Evolutionary conservation across 92 coral and sea anemone species (phyloP), one percentile per base, ranked within the genome.

Genomic region (Chrysogorgia sp.): DNA sequence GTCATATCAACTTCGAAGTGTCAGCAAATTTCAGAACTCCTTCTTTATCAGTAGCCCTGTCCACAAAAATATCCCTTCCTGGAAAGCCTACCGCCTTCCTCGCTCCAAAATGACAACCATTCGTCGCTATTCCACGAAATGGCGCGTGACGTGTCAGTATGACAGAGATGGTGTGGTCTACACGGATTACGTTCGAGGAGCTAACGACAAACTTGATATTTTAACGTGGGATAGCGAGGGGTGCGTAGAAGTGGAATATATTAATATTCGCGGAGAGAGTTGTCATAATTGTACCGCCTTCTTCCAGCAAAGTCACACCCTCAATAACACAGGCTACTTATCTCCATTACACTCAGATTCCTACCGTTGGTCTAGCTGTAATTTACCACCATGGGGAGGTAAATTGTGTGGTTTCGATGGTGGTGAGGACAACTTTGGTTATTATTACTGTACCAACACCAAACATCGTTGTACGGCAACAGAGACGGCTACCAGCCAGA

Each of bases 61-160:
- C 10, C 67, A 77, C 26, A 75, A 80, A 55, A 25, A 74, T 24
- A 21, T 52, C 6, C 91, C 91, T 17, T 65, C 58, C 71, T 88
- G 88, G 88, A 31, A 67, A 10, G 34, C 67, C 17, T 88, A 84
- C 71, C 86, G 91, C 21, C 86, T 88, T 58, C 81, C 91, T n/a
- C 71, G 71, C 29, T 55, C 83, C 40, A 70, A 84, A 43, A 88
- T 88, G 91, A 29, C 22, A 24, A 33, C 79, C 26, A 68, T 88
- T 58, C 91, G 75, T 29, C 26, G 58, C 9, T 61, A 77, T 76
- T 80, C 88, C 21, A 78, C 30, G 9, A 34, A 74, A 34, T 88
- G 88, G 85, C 77, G 91, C 33, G 68, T 79, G 34, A 83, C 88
- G 21, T 88, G 91, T 69, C 75, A 64, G 33, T 82, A 74, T 34